Conservation (phyloP, 2,888 invertebrate genomes). For the Eupithecia vulgata region DNA sequence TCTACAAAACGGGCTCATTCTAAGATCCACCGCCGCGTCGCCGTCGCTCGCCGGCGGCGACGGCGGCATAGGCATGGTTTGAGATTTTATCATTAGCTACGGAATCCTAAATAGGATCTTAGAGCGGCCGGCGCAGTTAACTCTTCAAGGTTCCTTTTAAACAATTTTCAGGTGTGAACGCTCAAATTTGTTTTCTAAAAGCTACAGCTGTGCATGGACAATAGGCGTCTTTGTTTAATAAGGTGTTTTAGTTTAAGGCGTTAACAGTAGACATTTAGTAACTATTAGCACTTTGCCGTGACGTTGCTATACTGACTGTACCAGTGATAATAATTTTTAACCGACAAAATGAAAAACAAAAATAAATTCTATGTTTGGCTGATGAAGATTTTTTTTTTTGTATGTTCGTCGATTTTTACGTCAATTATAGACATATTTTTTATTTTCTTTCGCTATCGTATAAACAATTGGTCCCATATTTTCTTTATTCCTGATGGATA, state of each 20-base stretch:
- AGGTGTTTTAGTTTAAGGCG: conserved; percentile 20
- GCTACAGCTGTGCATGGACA: conserved; percentile 32
- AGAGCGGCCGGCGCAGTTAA: background rate
- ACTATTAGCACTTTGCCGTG: background rate
- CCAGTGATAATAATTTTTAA: background rate
- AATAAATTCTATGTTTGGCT: too few relatives aligned
- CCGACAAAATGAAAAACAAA: too few relatives aligned
- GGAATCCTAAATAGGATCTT: background rate
- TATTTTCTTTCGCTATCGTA: too few relatives aligned
- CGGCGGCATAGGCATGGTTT: background rate
- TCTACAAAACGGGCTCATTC: too few relatives aligned
- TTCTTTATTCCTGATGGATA: too few relatives aligned
- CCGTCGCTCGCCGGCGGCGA: too few relatives aligned
- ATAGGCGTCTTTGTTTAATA: conserved; percentile 26
- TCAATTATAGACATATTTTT: too few relatives aligned
- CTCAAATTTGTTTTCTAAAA: conserved; percentile 31
- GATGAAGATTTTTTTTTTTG: too few relatives aligned
- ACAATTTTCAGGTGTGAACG: conserved; percentile 32
- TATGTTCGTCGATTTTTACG: too few relatives aligned
- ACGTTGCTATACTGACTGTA: background rate
- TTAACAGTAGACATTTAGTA: conserved; percentile 4
- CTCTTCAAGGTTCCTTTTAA: background rate
- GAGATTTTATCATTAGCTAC: background rate
- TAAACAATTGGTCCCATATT: too few relatives aligned
- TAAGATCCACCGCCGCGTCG: too few relatives aligned